These are phyloP conservation scores for Pampusana beccarii DNA, from an alignment of 2,113 vertebrate genomes.

Conservation along the genomic window DNA sequence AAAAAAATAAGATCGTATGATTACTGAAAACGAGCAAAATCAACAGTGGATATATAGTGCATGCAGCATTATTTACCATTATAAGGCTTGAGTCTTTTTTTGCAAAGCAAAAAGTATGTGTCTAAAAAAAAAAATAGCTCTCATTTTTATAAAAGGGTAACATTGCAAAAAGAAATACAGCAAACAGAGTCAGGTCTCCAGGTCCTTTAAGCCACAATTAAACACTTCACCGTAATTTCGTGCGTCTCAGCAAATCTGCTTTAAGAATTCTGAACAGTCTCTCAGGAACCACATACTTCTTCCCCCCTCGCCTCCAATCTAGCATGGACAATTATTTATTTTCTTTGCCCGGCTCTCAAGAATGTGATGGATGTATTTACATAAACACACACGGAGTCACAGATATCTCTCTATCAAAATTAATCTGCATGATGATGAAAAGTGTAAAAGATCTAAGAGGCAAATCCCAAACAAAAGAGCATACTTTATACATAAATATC, in stretches of 20 bases:
- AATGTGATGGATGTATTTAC: conserved; percentile 50
- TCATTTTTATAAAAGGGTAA: not conserved
- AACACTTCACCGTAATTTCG: not conserved
- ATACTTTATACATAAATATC: conserved; percentile 63
- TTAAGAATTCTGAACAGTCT: conserved; percentile 5
- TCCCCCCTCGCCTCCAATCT: not conserved
- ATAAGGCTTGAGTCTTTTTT: not conserved
- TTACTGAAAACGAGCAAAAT: not conserved
- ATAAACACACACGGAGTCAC: not conserved
- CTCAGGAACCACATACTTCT: not conserved
- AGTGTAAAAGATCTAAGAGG: conserved; percentile 56
- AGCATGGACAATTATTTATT: conserved; percentile 35
- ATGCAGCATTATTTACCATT: not conserved
- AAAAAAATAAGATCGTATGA: not conserved
- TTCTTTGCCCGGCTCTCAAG: conserved; percentile 55
- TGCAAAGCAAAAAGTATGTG: not conserved
- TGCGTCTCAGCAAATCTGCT: not conserved
- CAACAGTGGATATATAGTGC: not conserved
- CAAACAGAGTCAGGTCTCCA: not conserved
- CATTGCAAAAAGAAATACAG: not conserved
- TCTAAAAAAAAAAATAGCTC: not conserved
- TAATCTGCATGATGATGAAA: conserved; percentile 57
- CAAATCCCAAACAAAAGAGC: conserved; percentile 63
- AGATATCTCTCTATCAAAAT: conserved; percentile 36
- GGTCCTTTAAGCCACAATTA: conserved; percentile 14